Percentiles rank a stretch among this genome's conserved stretches.
Conservation (phyloP, 1,140 invertebrate species). For the Pachyrhynchus sulphureomaculatus region DNA sequence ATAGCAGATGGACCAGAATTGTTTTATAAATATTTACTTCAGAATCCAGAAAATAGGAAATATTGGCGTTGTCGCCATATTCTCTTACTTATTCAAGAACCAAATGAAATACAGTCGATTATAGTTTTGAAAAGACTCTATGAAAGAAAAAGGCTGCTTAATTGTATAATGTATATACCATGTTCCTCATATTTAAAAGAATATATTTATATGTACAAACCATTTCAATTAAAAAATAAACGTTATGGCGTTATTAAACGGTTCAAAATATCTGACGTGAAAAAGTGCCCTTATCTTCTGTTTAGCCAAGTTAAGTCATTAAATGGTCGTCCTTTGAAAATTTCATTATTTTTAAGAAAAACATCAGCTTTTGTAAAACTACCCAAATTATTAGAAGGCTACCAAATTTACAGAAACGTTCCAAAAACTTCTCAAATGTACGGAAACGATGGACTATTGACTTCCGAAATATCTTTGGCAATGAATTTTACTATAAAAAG, state of each 20-base stretch:
- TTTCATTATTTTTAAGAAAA: constrained; percentile 22
- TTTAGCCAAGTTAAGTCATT: background rate
- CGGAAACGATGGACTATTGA: constrained; percentile 16
- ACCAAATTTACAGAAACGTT: constrained; percentile 15
- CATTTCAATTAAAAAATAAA: constrained; percentile 2
- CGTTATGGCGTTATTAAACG: background rate
- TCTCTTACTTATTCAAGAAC: background rate
- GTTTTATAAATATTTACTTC: background rate
- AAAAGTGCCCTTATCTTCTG: background rate
- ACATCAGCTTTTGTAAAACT: constrained; percentile 7
- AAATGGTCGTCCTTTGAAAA: constrained; percentile 11
- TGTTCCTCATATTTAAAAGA: background rate
- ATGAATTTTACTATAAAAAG: constrained; percentile 15
- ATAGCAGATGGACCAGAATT: too few species aligned
- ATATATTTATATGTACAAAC: constrained; percentile 11
- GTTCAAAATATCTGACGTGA: background rate
- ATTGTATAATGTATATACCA: constrained; percentile 6
- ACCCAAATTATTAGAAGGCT: background rate
- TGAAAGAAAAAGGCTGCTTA: constrained; percentile 1
- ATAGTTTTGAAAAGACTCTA: background rate
- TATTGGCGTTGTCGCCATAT: background rate
- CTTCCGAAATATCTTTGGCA: background rate
- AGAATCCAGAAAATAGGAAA: background rate
- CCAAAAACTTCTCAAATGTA: background rate
- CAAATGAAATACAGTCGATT: background rate